Evolutionary conservation across 2,888 invertebrate genomes (phyloP).

Genomic region (Schizaphis graminum): DNA sequence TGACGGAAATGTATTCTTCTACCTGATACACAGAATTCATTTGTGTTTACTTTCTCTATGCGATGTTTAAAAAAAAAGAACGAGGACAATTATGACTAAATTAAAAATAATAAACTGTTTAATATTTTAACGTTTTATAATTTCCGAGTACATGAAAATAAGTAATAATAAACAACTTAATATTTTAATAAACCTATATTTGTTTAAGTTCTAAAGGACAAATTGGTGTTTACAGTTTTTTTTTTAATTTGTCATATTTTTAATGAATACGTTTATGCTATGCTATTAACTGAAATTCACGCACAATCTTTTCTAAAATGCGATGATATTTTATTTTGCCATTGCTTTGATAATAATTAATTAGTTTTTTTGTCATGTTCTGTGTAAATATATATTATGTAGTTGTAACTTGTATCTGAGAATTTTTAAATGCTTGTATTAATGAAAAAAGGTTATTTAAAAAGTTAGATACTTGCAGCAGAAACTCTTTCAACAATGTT

Average conservation of each 20-base stretch:
- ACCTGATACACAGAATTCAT: background rate
- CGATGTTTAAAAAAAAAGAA: background rate
- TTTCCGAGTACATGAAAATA: background rate
- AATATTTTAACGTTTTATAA: background rate
- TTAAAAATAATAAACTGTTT: background rate
- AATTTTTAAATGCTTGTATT: background rate
- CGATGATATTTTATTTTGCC: background rate
- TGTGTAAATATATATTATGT: background rate
- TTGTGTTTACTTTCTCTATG: slow-evolving; percentile 40
- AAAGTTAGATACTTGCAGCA: background rate
- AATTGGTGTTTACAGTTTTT: background rate
- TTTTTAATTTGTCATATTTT: background rate
- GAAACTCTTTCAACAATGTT: background rate
- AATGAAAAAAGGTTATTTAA: background rate
- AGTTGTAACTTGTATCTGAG: background rate
- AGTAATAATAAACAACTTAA: background rate
- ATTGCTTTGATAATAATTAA: background rate
- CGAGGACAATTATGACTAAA: background rate
- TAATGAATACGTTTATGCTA: background rate
- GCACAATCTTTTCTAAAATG: background rate
- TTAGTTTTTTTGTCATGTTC: background rate
- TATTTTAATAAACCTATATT: background rate
- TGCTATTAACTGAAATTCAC: background rate
- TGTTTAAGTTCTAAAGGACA: background rate
- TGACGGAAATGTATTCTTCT: background rate